Conservation (phyloP, 1,140 invertebrate genomes). For the Vollenhovia emeryi region DNA sequence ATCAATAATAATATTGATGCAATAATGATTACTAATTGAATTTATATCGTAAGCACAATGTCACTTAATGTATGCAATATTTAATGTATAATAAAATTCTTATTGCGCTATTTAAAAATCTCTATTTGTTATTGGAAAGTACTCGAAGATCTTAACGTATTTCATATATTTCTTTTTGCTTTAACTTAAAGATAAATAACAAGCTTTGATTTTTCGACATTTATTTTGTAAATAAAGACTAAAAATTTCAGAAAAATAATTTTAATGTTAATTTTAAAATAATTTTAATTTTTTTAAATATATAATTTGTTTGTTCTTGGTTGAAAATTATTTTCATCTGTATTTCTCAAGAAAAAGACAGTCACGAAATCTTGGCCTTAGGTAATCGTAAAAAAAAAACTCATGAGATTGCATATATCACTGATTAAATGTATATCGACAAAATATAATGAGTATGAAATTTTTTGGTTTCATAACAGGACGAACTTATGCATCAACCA, state of each 20-base stretch:
- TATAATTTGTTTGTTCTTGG: neutral
- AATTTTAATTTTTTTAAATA: constrained; percentile 28
- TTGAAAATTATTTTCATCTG: constrained; percentile 31
- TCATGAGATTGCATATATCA: no score
- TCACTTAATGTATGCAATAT: constrained; percentile 68
- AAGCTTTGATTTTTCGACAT: constrained; percentile 21
- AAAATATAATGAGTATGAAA: no score
- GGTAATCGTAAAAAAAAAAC: neutral
- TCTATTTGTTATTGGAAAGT: constrained; percentile 65
- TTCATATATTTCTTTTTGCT: neutral
- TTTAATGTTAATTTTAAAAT: no score
- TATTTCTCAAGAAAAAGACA: no score
- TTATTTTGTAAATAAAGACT: neutral
- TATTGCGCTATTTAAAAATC: constrained; percentile 51
- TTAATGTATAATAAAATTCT: constrained; percentile 72
- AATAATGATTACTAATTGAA: constrained; percentile 63
- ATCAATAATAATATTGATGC: constrained; percentile 42
- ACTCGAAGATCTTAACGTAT: constrained; percentile 44
- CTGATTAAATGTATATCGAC: no score
- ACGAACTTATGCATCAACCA: no score
- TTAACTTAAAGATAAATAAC: constrained; percentile 1
- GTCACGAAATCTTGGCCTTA: no score
- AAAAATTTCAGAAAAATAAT: constrained; percentile 12
- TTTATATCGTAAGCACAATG: constrained; percentile 72
- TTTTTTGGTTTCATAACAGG: no score